phyloP scores from a whole-genome alignment of 2,888 invertebrate species.

The Metellina segmentata region DNA sequence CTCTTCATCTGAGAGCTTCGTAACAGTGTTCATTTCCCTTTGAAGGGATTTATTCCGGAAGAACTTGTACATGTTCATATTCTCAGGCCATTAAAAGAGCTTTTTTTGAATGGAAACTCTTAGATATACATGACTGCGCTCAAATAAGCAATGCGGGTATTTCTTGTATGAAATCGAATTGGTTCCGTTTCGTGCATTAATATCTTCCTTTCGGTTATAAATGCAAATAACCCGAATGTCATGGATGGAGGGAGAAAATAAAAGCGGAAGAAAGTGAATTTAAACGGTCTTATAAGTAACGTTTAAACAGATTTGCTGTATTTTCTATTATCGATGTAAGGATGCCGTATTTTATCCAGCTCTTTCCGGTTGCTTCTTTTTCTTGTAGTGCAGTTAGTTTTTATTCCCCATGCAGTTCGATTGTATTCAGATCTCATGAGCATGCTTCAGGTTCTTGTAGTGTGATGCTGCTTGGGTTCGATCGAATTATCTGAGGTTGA shows the following conservation, averaged over 20 bases:
- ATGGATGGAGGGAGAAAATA: background rate
- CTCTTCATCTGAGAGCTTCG: background rate
- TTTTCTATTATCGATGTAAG: background rate
- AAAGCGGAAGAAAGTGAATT: background rate
- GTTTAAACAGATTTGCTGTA: background rate
- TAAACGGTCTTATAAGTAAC: background rate
- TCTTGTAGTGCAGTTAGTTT: background rate
- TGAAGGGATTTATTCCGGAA: background rate
- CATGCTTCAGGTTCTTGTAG: no score
- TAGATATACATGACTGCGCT: conserved; percentile 8
- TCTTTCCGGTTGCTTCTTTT: background rate
- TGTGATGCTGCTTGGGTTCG: no score
- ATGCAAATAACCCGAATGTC: background rate
- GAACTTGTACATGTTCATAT: conserved; percentile 1
- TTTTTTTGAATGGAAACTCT: conserved; percentile 9
- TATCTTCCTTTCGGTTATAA: background rate
- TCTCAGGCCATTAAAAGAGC: background rate
- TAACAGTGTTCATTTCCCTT: background rate
- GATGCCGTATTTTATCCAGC: background rate
- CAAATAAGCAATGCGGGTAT: conserved; percentile 35
- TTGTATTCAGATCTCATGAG: no score
- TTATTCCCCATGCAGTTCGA: background rate
- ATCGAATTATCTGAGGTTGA: no score
- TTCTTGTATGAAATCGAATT: conserved; percentile 5
- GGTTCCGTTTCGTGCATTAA: background rate